Evolutionary conservation across 2,797 vertebrate genomes (phyloP), one percentile per base, ranked within the genome.

Genomic region (Jordanella pulchra): DNA sequence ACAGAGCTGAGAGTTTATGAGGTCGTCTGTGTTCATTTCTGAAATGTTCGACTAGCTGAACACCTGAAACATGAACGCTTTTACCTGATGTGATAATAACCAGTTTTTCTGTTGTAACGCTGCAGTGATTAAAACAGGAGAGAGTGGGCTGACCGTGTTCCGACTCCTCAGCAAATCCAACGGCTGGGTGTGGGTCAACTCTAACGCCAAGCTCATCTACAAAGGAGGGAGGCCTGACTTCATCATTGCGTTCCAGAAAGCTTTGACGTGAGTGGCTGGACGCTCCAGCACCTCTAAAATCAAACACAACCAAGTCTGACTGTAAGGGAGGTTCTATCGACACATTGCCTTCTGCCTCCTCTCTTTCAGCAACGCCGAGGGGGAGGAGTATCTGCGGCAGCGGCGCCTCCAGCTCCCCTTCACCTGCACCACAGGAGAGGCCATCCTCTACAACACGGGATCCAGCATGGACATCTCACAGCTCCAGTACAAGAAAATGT

Each of bases 91-190:
- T n/a, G n/a, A n/a, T n/a, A n/a, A n/a, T n/a, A n/a, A n/a, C 3
- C 45, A 67, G 23, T 55, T 61, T 64, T 3, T 61, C 39, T 63
- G 7, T 78, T 25, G 75, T 61, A 66, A 0, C 18, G 0, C 72
- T 32, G 0, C 84, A 96, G 95, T 96, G 94, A 94, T 96, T 6
- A 95, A 95, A 87, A 95, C 94, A 1, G 95, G 95, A 32, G 95
- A 96, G 80, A 94, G 50, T 11, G 95, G 95, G 35, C 77, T 95
- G 84, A 93, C 92, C 0, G 90, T 94, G 27, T 95, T 96, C 87
- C 81, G 95, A 75, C 93, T 96, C 11, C 89, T 96, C 53, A 89
- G 87, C 1, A 96, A 95, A 77, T 80, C 86, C 0, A 55, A 78
- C 1, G 50, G 76, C 51, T 96, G 95, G 95, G 60, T 95, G 60